A percentile compares a stretch with the other conserved stretches of the same genome.
Conservation (phyloP, 1,140 invertebrate genomes). For the Pogonus chalceus region DNA sequence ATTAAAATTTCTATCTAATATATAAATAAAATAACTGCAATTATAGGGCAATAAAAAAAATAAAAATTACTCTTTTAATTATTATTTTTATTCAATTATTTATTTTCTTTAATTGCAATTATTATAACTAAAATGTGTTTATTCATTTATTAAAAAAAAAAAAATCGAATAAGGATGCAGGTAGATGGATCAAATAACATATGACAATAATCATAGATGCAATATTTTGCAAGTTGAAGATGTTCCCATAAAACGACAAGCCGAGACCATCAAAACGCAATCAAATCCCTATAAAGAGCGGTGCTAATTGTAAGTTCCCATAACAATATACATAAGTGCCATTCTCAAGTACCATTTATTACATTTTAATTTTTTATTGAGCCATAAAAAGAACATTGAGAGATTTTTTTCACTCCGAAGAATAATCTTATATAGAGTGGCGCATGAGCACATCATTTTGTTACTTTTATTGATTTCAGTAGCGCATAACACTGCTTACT, state of each 20-base stretch:
- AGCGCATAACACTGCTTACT: conserved; percentile 42
- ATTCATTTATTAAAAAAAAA: no score
- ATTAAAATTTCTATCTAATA: no score
- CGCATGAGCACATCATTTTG: conserved; percentile 28
- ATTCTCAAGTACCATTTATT: conserved; percentile 6
- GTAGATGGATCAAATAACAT: no score
- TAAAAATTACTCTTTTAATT: no score
- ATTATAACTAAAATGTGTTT: no score
- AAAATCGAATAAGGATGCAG: no score
- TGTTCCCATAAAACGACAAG: neutral
- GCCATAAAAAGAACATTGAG: conserved; percentile 8
- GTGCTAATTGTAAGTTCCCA: conserved; percentile 5
- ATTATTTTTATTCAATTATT: no score
- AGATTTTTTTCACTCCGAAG: conserved; percentile 7
- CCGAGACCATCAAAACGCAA: neutral
- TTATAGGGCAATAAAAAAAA: no score
- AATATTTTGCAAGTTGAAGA: no score
- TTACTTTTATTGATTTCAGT: conserved; percentile 55
- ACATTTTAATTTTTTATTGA: conserved; percentile 12
- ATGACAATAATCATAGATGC: no score
- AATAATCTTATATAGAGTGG: conserved; percentile 20
- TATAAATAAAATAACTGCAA: no score
- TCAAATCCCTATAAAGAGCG: neutral
- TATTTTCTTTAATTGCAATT: no score
- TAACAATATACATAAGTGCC: conserved; percentile 7